A percentile compares a stretch with the other conserved stretches of the same genome.
These are phyloP conservation scores for Conchocele bisecta DNA, from an alignment of 2,888 invertebrate genomes.

Conservation along the genomic window DNA sequence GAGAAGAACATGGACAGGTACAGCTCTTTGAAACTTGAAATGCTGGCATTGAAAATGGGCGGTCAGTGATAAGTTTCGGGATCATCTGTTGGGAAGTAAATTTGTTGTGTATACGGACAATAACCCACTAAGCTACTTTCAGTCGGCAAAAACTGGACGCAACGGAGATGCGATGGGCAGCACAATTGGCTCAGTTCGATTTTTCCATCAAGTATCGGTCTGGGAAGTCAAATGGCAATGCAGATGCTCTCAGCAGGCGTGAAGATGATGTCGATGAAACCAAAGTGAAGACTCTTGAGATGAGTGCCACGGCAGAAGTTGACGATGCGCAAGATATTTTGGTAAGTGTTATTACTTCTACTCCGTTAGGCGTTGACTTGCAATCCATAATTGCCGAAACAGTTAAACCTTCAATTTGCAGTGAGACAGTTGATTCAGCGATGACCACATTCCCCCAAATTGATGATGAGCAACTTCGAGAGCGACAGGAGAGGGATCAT, in stretches of 20 bases:
- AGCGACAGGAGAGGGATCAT: neutral
- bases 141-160: constrained; percentile 33
- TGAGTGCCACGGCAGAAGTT: too few species aligned
- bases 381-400: too few species aligned
- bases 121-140: constrained; percentile 47
- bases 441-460: neutral
- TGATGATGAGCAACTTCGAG: neutral
- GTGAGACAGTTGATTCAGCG: too few species aligned
- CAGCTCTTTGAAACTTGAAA: constrained; percentile 52
- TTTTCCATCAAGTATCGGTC: constrained; percentile 34
- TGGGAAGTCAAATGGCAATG: constrained; percentile 30
- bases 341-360: neutral
- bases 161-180: constrained; percentile 44
- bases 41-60: constrained; percentile 53
- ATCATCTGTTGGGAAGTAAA: constrained; percentile 35
- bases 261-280: too few species aligned
- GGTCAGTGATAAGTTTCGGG: constrained; percentile 49
- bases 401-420: too few species aligned
- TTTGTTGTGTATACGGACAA: constrained; percentile 53
- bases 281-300: too few species aligned
- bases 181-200: constrained; percentile 42
- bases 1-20: constrained; percentile 53
- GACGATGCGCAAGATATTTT: too few species aligned
- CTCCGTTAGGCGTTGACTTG: too few species aligned
- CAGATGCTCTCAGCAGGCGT: constrained; percentile 45